Evolutionary conservation across 1,140 invertebrate genomes (phyloP).

Genomic region (Papilio glaucus): DNA sequence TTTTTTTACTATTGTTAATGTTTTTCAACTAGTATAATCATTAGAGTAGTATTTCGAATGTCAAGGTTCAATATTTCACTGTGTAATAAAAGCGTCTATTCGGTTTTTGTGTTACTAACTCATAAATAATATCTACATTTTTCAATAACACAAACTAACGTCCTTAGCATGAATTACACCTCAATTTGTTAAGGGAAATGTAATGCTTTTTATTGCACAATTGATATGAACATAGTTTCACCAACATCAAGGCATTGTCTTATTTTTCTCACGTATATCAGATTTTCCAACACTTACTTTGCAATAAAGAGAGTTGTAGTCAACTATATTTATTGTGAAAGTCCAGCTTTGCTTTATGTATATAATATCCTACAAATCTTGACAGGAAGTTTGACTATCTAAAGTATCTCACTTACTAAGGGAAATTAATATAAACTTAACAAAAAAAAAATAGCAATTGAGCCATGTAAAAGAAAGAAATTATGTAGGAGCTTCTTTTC

Average conservation of each 20-base stretch:
- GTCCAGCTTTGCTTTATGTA: conserved; percentile 26
- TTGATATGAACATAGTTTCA: conserved; percentile 23
- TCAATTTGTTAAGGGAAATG: not conserved
- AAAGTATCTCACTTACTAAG: no score
- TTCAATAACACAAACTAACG: not conserved
- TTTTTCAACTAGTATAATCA: conserved; percentile 14
- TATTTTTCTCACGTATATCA: conserved; percentile 43
- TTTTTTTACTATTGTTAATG: conserved; percentile 16
- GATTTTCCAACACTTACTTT: conserved; percentile 33
- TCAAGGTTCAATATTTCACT: conserved; percentile 27
- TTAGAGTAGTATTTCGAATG: conserved; percentile 18
- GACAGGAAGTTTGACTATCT: no score
- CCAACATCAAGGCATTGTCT: conserved; percentile 30
- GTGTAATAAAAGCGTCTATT: not conserved
- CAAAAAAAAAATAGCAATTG: no score
- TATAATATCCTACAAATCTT: no score
- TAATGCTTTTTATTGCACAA: conserved; percentile 2
- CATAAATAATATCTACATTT: no score
- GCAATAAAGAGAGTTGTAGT: conserved; percentile 17
- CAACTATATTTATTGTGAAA: conserved; percentile 46
- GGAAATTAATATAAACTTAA: no score
- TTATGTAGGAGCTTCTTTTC: no score
- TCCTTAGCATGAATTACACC: not conserved
- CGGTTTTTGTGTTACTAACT: no score
- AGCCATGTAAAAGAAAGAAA: no score